Evolutionary conservation across 1,140 invertebrate species (phyloP).

Genomic region (Hylaeus anthracinus): DNA sequence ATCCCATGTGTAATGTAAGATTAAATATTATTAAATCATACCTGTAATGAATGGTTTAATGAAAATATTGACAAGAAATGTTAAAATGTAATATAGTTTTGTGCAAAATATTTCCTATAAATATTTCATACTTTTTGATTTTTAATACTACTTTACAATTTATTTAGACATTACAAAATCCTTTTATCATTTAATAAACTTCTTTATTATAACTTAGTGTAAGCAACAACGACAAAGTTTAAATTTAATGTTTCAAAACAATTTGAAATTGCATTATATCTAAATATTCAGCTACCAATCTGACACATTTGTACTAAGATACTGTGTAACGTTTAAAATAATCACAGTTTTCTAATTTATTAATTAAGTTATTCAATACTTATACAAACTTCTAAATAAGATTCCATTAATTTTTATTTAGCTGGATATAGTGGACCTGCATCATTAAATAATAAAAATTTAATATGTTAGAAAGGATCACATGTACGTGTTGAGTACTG

Average conservation of each 20-base stretch:
- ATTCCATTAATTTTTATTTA: conserved; percentile 42
- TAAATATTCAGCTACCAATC: background rate
- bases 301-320: background rate
- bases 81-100: conserved; percentile 4
- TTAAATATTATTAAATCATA: conserved; percentile 5
- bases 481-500: conserved; percentile 19
- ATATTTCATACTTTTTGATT: background rate
- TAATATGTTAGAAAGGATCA: conserved; percentile 31
- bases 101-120: background rate
- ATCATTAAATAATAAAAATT: conserved; percentile 27
- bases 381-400: conserved; percentile 26
- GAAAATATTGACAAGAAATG: conserved; percentile 9
- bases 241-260: background rate
- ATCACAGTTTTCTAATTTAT: background rate
- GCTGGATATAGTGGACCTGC: conserved; percentile 55
- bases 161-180: background rate
- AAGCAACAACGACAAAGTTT: background rate
- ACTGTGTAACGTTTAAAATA: background rate
- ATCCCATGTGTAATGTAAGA: background rate
- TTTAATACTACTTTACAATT: background rate
- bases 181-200: background rate
- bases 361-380: conserved; percentile 15
- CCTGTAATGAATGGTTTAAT: background rate
- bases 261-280: background rate
- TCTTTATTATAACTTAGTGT: background rate